Evolutionary conservation across 2,888 invertebrate species (phyloP), one percentile per base, ranked within the genome.

Genomic region (Conops quadrifasciatus): DNA sequence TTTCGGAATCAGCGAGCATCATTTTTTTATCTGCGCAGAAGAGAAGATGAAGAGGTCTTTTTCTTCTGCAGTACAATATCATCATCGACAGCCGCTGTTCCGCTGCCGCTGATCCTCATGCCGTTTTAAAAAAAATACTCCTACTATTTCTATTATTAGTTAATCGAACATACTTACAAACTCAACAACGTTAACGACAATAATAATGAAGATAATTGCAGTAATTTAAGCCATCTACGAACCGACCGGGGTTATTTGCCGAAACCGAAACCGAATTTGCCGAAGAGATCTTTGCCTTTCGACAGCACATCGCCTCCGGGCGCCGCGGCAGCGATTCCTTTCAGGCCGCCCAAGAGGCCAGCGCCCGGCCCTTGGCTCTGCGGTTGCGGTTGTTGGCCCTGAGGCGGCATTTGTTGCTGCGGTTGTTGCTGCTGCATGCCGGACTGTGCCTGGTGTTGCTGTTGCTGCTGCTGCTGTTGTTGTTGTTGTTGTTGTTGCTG

Each of bases 271-370:
- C 95, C 95, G 87, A 96, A 95, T 78, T 83, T 83, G 64, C 82
- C 82, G 86, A 95, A 94, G 78, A 95, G 91, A 88, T 95, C 95
- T 88, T 96, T 95, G 82, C 95, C 95, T 87, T 95, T 95, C 83
- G 95, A 94, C 80, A 95, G 89, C 79, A 95, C 94, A 84, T 95
- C 95, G 80, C 94, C 94, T 75, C 95, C 95, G 78, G 94, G 94
- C 77, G 83, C 84, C 71, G 94, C 93, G 88, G 95, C 94, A 85
- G 95, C 95, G 80, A 93, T 91, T 84, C 95, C 91, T 87, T 95
- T 95, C 84, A 94, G 94, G 92, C 95, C 94, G 76, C 95, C 91
- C 86, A 95, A 94, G 86, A 94, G 94, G 92, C 95, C 94, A 78
- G 95, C 89, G 87, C 94, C 94, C 72, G 84, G 84, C 21, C 82